Base-by-base conservation (phyloP, 2,888 invertebrate genomes). In the Cyclophora punctaria region DNA sequence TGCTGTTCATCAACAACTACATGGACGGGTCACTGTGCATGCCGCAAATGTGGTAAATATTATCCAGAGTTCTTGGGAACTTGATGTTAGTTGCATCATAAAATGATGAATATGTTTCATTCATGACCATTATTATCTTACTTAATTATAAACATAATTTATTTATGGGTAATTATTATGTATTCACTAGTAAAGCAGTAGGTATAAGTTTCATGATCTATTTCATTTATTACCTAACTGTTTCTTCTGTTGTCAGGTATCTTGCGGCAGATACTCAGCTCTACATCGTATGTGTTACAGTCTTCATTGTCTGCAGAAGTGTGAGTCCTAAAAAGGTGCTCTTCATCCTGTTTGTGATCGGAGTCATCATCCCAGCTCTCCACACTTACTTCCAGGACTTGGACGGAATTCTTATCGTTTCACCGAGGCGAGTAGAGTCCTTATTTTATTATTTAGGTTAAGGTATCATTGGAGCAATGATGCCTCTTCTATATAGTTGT, bases 1-100 rank as follows among this genome's bases (percentile, higher is more conserved):
- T 77, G 6, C 60, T 78, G 0, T 75, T 69, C 52, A 51, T 78
- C 35, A 71, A 76, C 55, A 78, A 77, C 53, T 76, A 73, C 53
- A 48, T 55, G 49, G 55, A 62, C 7, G 6, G 43, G 20, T 55
- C 60, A 0, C 48, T 5, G 44, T 70, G 72, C 50, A 56, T 64
- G 50, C 2, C 48, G 3, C 71, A 72, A 0, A 49, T 71, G 3
- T 75, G 75, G 75, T 75, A 51, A 54, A 47, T 37, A 5, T 37
- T 20, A 20, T 20, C 20, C 20, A 20, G 20, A 1, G 20, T 20
- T 20, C 20, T 20, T 20, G 20, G 20, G 20, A 20, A 20, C 20
- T 20, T 20, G 20, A 20, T 20, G 20, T 20, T 20, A 20, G 20
- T 20, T 20, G 20, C 20, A 20, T 20, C 20, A 20, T 20, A 20